Base-by-base conservation (phyloP, 1,140 invertebrate genomes). In the Paralvinella palmiformis region DNA sequence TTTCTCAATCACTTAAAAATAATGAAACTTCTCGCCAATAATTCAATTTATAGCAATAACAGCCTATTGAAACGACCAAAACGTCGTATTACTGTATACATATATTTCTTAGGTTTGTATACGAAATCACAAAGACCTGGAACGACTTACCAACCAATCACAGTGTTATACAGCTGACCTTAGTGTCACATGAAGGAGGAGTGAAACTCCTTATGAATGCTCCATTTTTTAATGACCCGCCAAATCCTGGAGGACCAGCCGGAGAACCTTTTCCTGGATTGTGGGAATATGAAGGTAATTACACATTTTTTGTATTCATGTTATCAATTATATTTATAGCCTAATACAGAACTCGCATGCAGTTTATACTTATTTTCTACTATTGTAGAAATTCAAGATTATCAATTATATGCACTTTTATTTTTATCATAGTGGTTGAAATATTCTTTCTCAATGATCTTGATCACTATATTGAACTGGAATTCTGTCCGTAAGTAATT, bases 271-370 rank as follows among this genome's bases (percentile, higher is more conserved):
- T 77, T 61, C 72, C 69, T 6, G 67, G 74, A 36, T 69, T 83
- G 2, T 83, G 81, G 78, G 72, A 83, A 32, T 82, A 82, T 65
- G 82, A 83, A 80, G 80, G 80, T n/a, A n/a, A n/a, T n/a, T n/a
- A n/a, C n/a, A n/a, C n/a, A n/a, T n/a, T n/a, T n/a, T n/a, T n/a
- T n/a, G n/a, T n/a, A n/a, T n/a, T n/a, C n/a, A n/a, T n/a, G n/a
- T n/a, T n/a, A n/a, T n/a, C n/a, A n/a, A n/a, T n/a, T n/a, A n/a
- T n/a, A n/a, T n/a, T n/a, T n/a, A n/a, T n/a, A n/a, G n/a, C n/a
- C n/a, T n/a, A n/a, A n/a, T n/a, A n/a, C n/a, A n/a, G n/a, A n/a
- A n/a, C n/a, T n/a, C n/a, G n/a, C n/a, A n/a, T n/a, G n/a, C n/a
- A n/a, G n/a, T n/a, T n/a, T n/a, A n/a, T n/a, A n/a, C n/a, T n/a